These are phyloP conservation scores for Drepana arcuata DNA, from an alignment of 1,140 invertebrate species.

Conservation along the genomic window DNA sequence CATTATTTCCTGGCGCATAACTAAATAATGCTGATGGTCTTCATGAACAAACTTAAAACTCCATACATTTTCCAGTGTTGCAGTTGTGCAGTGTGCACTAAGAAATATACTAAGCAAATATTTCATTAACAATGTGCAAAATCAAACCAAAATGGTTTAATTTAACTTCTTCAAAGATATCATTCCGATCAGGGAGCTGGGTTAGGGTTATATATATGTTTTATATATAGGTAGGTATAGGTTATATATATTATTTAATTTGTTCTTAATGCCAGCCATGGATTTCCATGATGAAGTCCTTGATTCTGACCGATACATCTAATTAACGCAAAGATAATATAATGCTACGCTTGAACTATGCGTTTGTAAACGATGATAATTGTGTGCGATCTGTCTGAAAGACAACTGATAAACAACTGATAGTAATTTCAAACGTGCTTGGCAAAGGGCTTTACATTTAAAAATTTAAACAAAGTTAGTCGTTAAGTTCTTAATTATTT, in stretches of 20 bases:
- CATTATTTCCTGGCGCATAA: too few species aligned
- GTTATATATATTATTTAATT: too few species aligned
- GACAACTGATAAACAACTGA: background rate
- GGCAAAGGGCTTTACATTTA: background rate
- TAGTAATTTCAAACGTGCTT: background rate
- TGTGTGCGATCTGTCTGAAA: background rate
- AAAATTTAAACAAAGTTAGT: background rate
- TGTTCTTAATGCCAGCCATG: background rate
- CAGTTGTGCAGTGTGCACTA: too few species aligned
- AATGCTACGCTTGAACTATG: background rate
- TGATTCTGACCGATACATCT: background rate
- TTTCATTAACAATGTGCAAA: too few species aligned
- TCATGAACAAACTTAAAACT: too few species aligned
- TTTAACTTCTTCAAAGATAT: background rate
- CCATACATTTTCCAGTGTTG: too few species aligned
- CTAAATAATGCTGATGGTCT: too few species aligned
- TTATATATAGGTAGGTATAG: too few species aligned
- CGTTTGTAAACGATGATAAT: background rate
- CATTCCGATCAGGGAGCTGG: conserved; percentile 1
- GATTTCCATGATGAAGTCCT: background rate
- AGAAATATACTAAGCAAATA: too few species aligned
- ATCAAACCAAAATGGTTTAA: background rate
- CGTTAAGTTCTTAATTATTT: background rate
- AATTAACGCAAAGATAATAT: conserved; percentile 1
- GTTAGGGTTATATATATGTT: too few species aligned